Evolutionary conservation across 2,797 vertebrate genomes (phyloP), one percentile per base, ranked within the genome.

Genomic region (Centropyge bicolor): DNA sequence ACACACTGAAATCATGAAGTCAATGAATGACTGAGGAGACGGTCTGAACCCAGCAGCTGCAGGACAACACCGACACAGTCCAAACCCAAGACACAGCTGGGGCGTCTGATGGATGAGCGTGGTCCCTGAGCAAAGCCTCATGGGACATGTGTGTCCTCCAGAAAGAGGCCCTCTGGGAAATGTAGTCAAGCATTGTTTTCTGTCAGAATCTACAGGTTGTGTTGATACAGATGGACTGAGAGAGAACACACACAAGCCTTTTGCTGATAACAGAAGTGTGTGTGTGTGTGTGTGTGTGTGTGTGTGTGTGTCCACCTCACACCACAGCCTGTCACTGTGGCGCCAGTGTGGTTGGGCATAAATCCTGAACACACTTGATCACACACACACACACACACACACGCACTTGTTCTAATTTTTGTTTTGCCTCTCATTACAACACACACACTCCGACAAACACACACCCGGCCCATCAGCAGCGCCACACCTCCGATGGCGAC

Each of bases 401-500:
- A 78, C 81, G 62, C 76, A 80, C 76, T 13, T 12, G 49, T 41
- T 52, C 36, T 68, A 20, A 59, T 49, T 70, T 66, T 67, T 68
- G 65, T 54, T 55, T 52, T 45, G 36, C 22, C 49, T 49, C 36
- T 22, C 59, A 31, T 57, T 54, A 56, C 8, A n/a, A 68, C 59
- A 56, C 76, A 61, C 64, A 60, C 57, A 41, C 14, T 8, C 61
- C 11, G 10, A 48, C 63, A n/a, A 11, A 75, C 70, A 74, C 61
- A 64, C 70, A 62, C 54, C 11, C 19, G 1, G 49, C 69, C 73
- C 70, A 55, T 40, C 65, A 80, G 62, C 88, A 51, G 73, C 31
- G 16, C 72, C 80, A 89, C 93, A 92, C 94, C 90, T 93, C 82
- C 52, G 19, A 27, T 24, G 57, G 22, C 74, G 91, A 89, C 92